These are phyloP conservation scores for Phymanthus crucifer DNA, from an alignment of 92 coral and sea anemone species.

Conservation along the genomic window DNA sequence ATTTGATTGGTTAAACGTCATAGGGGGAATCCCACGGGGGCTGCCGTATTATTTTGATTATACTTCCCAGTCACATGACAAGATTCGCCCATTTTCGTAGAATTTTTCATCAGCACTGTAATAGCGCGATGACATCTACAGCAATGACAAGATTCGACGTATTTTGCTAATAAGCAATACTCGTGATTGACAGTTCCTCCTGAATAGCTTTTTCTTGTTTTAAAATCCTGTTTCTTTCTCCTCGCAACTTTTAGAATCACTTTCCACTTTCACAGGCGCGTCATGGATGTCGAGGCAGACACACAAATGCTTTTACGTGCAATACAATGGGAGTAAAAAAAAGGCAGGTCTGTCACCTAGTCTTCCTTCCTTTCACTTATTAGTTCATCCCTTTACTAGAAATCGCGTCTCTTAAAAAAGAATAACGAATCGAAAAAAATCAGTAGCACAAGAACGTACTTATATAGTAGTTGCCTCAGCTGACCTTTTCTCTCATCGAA, in stretches of 20 bases:
- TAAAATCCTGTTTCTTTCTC: background rate
- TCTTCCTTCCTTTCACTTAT: background rate
- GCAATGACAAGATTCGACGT: background rate
- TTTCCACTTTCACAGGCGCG: too few relatives aligned
- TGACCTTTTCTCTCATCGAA: too few relatives aligned
- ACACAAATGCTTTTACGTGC: too few relatives aligned
- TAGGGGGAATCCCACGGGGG: background rate
- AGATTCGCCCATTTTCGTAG: background rate
- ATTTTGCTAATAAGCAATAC: background rate
- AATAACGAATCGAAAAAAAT: too few relatives aligned
- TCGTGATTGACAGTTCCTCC: background rate
- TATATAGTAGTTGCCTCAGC: too few relatives aligned
- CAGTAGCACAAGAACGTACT: too few relatives aligned
- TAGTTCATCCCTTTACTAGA: background rate
- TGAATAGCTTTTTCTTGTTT: background rate
- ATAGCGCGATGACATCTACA: too few relatives aligned
- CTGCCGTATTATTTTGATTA: background rate
- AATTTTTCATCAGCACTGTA: background rate
- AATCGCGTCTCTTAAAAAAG: too few relatives aligned
- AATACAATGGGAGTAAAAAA: too few relatives aligned
- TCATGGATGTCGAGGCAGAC: too few relatives aligned
- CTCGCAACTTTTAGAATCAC: too few relatives aligned
- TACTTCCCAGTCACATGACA: background rate
- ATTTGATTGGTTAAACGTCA: slow-evolving; percentile 18
- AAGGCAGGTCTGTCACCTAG: background rate